Evolutionary conservation across 2,797 vertebrate genomes (phyloP).

Genomic region (Hippoglossus hippoglossus): DNA sequence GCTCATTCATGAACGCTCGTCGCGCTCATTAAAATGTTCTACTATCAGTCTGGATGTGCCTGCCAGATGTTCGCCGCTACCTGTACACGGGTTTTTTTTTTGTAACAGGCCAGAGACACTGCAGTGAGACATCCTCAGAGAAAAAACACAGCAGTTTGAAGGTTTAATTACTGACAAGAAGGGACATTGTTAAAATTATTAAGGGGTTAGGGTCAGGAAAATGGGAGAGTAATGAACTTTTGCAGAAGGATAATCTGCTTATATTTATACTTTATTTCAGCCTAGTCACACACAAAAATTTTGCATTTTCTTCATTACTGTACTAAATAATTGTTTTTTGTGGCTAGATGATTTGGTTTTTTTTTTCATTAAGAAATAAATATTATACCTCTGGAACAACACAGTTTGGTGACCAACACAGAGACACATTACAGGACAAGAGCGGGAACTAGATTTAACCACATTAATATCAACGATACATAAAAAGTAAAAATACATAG

Average conservation of each 20-base stretch:
- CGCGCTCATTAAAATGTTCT: conserved; percentile 70
- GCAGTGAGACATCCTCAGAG: background rate
- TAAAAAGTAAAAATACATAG: too few species aligned
- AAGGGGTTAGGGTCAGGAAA: background rate
- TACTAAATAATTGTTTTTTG: too few species aligned
- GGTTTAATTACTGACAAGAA: background rate
- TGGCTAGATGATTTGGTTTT: too few species aligned
- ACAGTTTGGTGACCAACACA: too few species aligned
- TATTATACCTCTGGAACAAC: too few species aligned
- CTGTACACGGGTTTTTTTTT: conserved; percentile 32
- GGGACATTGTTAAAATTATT: background rate
- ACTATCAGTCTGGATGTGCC: conserved; percentile 23
- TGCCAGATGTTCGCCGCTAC: conserved; percentile 57
- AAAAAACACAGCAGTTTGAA: background rate
- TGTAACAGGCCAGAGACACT: conserved; percentile 35
- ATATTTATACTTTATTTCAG: background rate
- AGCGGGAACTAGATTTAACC: too few species aligned
- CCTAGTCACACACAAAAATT: background rate
- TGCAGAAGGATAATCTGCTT: background rate
- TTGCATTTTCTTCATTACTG: too few species aligned
- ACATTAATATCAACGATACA: too few species aligned
- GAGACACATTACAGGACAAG: too few species aligned
- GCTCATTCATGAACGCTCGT: conserved; percentile 44
- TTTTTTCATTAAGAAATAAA: too few species aligned
- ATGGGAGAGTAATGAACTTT: background rate